phyloP scores from a whole-genome alignment of 2,113 vertebrate genomes.

The Dicentrarchus labrax region DNA sequence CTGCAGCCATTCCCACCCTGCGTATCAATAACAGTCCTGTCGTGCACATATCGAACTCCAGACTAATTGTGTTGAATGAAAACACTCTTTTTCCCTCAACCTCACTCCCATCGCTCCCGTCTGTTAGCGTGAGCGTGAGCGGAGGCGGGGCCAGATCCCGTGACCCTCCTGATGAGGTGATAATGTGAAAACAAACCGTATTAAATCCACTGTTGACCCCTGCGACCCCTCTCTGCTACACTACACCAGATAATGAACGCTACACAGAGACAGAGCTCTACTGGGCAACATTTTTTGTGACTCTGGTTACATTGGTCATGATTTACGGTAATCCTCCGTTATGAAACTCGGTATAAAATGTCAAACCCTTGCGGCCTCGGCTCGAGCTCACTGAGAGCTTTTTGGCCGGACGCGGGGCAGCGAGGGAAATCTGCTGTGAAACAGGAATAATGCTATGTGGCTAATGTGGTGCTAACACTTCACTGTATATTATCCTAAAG shows the following conservation, averaged over 20 bases:
- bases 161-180: conserved; percentile 75
- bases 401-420: not conserved
- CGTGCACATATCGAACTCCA: conserved; percentile 10
- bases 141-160: conserved; percentile 37
- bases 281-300: conserved; percentile 83
- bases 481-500: conserved; percentile 80
- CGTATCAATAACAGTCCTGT: not conserved
- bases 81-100: conserved; percentile 26
- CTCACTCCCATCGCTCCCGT: not conserved
- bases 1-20: not conserved
- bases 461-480: conserved; percentile 75
- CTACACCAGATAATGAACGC: conserved; percentile 62
- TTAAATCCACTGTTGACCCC: conserved; percentile 77
- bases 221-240: conserved; percentile 64
- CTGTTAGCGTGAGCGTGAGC: conserved; percentile 19
- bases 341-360: conserved; percentile 63
- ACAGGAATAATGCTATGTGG: conserved; percentile 55
- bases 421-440: conserved; percentile 6
- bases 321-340: conserved; percentile 73
- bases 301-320: conserved; percentile 79
- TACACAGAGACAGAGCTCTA: conserved; percentile 40
- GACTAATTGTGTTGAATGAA: conserved; percentile 46
- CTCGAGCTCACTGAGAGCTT: conserved; percentile 8
- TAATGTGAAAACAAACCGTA: conserved; percentile 85
- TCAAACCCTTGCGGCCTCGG: conserved; percentile 37